phyloP scores from a whole-genome alignment of 2,797 vertebrate species.

The Onychomys arenicola region DNA sequence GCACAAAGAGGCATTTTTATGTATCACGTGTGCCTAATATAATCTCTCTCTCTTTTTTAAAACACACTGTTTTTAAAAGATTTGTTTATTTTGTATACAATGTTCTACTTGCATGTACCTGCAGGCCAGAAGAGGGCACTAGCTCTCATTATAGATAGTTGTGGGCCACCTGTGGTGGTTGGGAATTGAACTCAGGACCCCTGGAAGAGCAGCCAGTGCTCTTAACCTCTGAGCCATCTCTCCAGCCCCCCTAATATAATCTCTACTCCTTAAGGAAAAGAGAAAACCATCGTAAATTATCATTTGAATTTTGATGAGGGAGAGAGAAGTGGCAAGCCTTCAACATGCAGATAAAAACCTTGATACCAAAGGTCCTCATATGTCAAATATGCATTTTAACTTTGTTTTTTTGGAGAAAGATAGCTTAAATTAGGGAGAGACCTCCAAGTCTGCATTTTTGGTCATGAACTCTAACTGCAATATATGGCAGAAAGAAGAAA shows the following conservation, averaged over 20 bases:
- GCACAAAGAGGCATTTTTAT: neutral
- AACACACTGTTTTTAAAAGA: too few species aligned
- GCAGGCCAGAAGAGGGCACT: too few species aligned
- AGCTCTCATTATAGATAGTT: too few species aligned
- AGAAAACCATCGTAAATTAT: slow-evolving; percentile 14
- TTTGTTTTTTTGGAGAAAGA: slow-evolving; percentile 16
- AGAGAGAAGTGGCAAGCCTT: neutral
- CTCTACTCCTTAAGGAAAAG: slow-evolving; percentile 52
- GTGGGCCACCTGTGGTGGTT: too few species aligned
- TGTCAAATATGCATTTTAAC: neutral
- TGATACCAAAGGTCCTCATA: neutral
- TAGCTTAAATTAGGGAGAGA: neutral
- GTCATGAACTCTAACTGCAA: neutral
- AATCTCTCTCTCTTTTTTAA: neutral
- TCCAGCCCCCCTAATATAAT: neutral
- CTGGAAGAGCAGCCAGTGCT: too few species aligned
- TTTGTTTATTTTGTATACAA: too few species aligned
- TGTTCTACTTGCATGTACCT: too few species aligned
- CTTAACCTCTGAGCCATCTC: too few species aligned
- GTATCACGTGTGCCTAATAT: neutral
- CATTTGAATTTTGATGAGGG: neutral
- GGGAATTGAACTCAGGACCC: too few species aligned
- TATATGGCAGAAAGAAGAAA: neutral
- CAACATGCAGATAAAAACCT: slow-evolving; percentile 20
- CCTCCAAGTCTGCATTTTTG: neutral